Evolutionary conservation across 2,113 vertebrate genomes (phyloP), one percentile per base, ranked within the genome.

Genomic region (Rostratula benghalensis): DNA sequence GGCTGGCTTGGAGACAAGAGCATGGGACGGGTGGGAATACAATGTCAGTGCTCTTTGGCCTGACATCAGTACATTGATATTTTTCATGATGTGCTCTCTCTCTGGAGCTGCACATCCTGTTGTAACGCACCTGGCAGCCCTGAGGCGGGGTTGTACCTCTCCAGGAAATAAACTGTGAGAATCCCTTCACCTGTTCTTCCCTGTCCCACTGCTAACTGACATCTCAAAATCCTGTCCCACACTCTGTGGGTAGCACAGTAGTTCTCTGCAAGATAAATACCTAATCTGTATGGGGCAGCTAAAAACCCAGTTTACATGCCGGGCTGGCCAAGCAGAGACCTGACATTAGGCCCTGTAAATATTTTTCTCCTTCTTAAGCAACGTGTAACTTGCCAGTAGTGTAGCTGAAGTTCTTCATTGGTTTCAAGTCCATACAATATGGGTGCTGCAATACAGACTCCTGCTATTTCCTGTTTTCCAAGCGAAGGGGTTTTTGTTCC

Each of bases 401-500:
- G 10, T 50, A 71, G 30, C 3, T 2, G 18, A n/a, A 88, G 65
- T 43, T 56, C 51, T 70, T 80, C 83, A 57, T 69, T 96, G 92
- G 43, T 83, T 96, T 97, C 82, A 86, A 70, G 68, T 73, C 70
- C 39, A n/a, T 79, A 41, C 39, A 74, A 10, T 21, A 76, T 15
- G 37, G 24, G 9, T 87, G 50, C 64, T 69, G 74, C 77, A 90
- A 93, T 28, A 85, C 30, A 89, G 71, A 81, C n/a, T 79, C 64
- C 64, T 74, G 54, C 78, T 93, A 97, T 94, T 97, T 96, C 96
- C 90, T 95, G 92, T 75, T 82, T 95, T 94, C 75, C 81, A 92
- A 68, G 93, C 95, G 97, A 70, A 87, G 41, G 18, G 63, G 43
- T 7, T 79, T 96, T 91, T 82, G 24, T 92, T 95, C 77, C 57